These are phyloP conservation scores for Gnatocerus cornutus DNA, from an alignment of 2,888 invertebrate species.

Conservation along the genomic window DNA sequence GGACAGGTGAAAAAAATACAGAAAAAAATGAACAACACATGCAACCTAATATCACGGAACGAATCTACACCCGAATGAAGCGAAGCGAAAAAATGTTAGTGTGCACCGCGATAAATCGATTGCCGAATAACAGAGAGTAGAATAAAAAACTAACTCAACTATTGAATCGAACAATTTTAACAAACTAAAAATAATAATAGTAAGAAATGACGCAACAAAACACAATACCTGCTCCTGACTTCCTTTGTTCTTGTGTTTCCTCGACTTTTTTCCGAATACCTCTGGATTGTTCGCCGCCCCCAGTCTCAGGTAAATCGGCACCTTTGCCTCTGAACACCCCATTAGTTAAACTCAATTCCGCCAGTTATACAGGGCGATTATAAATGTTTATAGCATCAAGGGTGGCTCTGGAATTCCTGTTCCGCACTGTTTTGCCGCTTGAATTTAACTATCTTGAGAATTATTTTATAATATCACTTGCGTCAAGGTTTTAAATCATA, in stretches of 20 bases:
- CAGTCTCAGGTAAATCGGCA: constrained; percentile 69
- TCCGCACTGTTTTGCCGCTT: too few relatives aligned
- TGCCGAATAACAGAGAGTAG: too few relatives aligned
- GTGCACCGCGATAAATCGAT: constrained; percentile 28
- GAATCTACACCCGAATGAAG: constrained; percentile 18
- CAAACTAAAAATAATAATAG: constrained; percentile 46
- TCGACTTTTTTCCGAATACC: constrained; percentile 67
- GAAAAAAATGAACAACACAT: constrained; percentile 33
- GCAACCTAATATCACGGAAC: constrained; percentile 38
- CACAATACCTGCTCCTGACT: constrained; percentile 71
- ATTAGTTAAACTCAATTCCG: not conserved
- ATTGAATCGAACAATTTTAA: constrained; percentile 30
- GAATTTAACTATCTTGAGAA: too few relatives aligned
- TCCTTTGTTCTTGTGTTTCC: constrained; percentile 64
- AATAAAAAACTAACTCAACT: constrained; percentile 27
- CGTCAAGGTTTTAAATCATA: too few relatives aligned
- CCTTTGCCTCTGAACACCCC: constrained; percentile 62
- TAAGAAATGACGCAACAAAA: constrained; percentile 56
- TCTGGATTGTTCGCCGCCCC: constrained; percentile 64
- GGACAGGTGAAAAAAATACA: constrained; percentile 28
- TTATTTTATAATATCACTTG: too few relatives aligned
- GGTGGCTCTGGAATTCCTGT: too few relatives aligned
- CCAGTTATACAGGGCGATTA: too few relatives aligned
- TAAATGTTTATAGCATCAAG: too few relatives aligned
- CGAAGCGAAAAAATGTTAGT: constrained; percentile 45